Evolutionary conservation across 2,888 invertebrate genomes (phyloP).

Genomic region (Aphrophora alni): DNA sequence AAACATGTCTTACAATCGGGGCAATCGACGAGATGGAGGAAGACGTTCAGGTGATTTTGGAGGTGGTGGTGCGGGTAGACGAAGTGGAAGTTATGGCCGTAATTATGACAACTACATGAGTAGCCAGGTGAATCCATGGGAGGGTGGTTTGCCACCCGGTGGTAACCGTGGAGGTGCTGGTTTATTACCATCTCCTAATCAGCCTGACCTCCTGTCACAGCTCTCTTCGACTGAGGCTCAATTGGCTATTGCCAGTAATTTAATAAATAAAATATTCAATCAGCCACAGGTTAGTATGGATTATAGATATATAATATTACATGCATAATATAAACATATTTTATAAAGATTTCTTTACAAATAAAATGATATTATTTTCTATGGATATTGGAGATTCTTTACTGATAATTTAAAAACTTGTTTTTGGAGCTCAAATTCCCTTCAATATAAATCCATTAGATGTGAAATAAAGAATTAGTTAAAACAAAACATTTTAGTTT

Average conservation of each 20-base stretch:
- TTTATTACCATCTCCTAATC: constrained; percentile 22
- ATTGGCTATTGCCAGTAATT: constrained; percentile 36
- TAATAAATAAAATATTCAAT: constrained; percentile 36
- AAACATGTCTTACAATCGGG: constrained; percentile 31
- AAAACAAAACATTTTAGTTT: no score
- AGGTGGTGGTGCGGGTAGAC: constrained; percentile 26
- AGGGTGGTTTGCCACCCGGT: constrained; percentile 36
- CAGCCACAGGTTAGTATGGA: constrained; percentile 32
- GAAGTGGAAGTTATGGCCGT: constrained; percentile 14
- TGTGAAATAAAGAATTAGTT: no score
- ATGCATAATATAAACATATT: no score
- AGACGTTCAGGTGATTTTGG: constrained; percentile 23
- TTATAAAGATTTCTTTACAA: no score
- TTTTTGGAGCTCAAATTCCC: no score
- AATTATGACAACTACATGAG: constrained; percentile 19
- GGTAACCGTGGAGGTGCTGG: constrained; percentile 18
- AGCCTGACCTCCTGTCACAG: constrained; percentile 33
- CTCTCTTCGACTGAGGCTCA: constrained; percentile 38
- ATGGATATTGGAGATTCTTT: no score
- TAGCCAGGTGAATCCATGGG: constrained; percentile 36
- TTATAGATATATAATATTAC: no score
- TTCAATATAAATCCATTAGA: no score
- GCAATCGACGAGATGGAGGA: constrained; percentile 31
- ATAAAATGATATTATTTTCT: no score
- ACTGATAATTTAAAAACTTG: background rate